These are phyloP conservation scores for Catharus minimus DNA, from an alignment of 2,113 vertebrate genomes.

Conservation along the genomic window DNA sequence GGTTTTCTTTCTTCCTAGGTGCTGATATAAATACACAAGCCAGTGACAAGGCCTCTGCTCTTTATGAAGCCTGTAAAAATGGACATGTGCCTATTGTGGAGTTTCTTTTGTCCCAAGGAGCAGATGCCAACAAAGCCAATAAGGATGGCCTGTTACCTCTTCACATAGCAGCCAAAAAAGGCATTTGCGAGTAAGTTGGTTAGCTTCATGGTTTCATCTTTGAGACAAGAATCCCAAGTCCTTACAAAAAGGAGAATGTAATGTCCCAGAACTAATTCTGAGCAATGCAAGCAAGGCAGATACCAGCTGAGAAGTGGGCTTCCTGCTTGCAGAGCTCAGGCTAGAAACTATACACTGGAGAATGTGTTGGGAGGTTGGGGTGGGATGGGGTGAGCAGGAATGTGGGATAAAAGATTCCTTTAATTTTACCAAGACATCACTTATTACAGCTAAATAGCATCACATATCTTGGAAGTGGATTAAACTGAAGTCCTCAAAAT, in stretches of 20 bases:
- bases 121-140: constrained; percentile 88
- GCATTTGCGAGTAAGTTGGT: constrained; percentile 81
- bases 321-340: not conserved
- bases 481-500: not conserved
- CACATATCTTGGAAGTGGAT: not conserved
- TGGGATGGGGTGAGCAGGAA: not conserved
- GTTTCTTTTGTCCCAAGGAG: constrained; percentile 85
- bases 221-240: not conserved
- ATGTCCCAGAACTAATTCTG: not conserved
- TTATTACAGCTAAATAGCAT: not conserved
- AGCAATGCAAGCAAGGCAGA: not conserved
- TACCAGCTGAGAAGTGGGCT: not conserved
- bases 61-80: constrained; percentile 93
- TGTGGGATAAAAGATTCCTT: not conserved
- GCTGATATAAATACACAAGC: constrained; percentile 90
- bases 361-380: not conserved
- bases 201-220: not conserved
- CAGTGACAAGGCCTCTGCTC: constrained; percentile 84
- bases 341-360: not conserved
- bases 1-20: constrained; percentile 69
- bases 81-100: constrained; percentile 80
- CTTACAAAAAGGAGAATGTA: not conserved
- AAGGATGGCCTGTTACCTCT: constrained; percentile 87
- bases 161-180: constrained; percentile 87
- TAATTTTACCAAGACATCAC: not conserved